These are phyloP conservation scores for Eurytoma californica DNA, from an alignment of 2,888 invertebrate genomes.

Conservation along the genomic window DNA sequence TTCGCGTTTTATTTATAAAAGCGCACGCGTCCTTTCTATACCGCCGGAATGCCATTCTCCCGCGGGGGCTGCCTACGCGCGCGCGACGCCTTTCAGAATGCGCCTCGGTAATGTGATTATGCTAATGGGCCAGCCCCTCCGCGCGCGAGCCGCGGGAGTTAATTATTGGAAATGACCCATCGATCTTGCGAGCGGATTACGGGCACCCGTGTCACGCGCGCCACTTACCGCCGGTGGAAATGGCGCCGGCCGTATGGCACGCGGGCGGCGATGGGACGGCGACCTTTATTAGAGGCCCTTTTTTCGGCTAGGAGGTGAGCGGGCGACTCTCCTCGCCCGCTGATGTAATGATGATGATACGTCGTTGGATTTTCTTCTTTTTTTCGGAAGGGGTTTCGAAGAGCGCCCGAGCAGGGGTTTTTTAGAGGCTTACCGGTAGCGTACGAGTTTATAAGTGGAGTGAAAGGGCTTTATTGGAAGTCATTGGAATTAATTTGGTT, in stretches of 20 bases:
- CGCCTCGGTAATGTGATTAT: constrained; percentile 67
- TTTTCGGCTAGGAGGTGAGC: not conserved
- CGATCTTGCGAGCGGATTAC: constrained; percentile 62
- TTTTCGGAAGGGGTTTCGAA: too few relatives aligned
- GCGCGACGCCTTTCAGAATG: constrained; percentile 53
- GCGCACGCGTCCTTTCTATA: constrained; percentile 34
- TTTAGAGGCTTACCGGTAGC: too few relatives aligned
- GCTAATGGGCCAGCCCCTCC: constrained; percentile 61
- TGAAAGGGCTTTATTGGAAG: too few relatives aligned
- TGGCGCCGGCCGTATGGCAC: not conserved
- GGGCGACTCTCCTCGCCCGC: not conserved
- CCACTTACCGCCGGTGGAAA: not conserved
- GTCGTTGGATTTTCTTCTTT: constrained; percentile 7
- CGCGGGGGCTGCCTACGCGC: constrained; percentile 52
- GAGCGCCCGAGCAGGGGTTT: too few relatives aligned
- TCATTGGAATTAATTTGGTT: too few relatives aligned
- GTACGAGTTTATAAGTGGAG: too few relatives aligned
- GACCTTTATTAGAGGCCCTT: constrained; percentile 13
- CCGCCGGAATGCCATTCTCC: constrained; percentile 62
- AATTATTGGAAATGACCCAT: constrained; percentile 65
- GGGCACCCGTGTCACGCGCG: constrained; percentile 17
- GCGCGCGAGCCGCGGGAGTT: constrained; percentile 41
- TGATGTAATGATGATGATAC: not conserved
- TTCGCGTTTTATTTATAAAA: constrained; percentile 26
- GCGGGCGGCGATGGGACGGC: not conserved